Evolutionary conservation across 2,888 invertebrate species (phyloP).

Genomic region (Temnothorax unifasciatus): DNA sequence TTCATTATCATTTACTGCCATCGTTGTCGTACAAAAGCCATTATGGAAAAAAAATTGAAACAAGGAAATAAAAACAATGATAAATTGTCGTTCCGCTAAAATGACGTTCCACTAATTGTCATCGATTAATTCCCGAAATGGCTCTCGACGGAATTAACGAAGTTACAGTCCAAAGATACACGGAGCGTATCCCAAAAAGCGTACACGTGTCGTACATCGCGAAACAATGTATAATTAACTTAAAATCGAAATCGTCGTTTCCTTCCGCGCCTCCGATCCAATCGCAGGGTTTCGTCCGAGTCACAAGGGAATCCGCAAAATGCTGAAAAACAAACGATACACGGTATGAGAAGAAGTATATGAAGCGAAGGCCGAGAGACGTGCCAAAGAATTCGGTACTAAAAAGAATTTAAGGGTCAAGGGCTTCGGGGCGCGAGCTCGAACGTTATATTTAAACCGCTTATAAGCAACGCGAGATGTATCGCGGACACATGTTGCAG

Average conservation of each 20-base stretch:
- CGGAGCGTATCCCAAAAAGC: constrained; percentile 14
- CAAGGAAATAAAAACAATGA: not conserved
- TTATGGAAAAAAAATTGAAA: constrained; percentile 6
- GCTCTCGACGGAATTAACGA: constrained; percentile 3
- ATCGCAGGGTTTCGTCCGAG: not conserved
- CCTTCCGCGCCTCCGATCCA: not conserved
- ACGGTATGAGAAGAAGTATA: constrained; percentile 35
- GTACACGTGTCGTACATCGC: not conserved
- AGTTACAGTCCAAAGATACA: constrained; percentile 11
- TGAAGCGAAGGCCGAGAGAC: constrained; percentile 4
- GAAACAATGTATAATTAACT: constrained; percentile 16
- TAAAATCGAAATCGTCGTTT: constrained; percentile 9
- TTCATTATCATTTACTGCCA: not conserved
- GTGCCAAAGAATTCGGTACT: constrained; percentile 34
- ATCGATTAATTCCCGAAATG: constrained; percentile 4
- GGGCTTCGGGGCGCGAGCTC: constrained; percentile 34
- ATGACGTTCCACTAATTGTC: not conserved
- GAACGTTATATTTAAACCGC: constrained; percentile 48
- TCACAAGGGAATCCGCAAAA: constrained; percentile 22
- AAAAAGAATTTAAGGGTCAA: constrained; percentile 52
- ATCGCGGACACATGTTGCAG: constrained; percentile 39
- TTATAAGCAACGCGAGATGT: constrained; percentile 19
- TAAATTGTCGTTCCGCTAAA: not conserved
- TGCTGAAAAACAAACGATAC: constrained; percentile 39
- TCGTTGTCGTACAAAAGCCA: not conserved